These are phyloP conservation scores for Drosophila equinoxialis DNA, from an alignment of 1,140 invertebrate species.

Conservation along the genomic window DNA sequence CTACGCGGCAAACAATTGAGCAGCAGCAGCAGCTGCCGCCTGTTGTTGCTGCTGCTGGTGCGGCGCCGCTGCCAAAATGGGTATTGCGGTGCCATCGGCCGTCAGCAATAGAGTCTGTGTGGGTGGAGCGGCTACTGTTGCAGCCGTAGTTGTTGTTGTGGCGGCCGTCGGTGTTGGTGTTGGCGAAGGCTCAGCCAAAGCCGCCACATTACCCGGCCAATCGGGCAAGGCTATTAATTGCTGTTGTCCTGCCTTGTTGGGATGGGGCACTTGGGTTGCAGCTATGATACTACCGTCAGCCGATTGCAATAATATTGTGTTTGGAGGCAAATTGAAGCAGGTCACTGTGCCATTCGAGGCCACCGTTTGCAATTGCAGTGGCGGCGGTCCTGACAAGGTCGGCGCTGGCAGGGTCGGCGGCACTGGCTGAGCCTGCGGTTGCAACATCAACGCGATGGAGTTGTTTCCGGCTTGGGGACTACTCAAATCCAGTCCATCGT, in stretches of 20 bases:
- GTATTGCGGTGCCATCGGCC: conserved; percentile 73
- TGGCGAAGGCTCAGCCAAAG: conserved; percentile 30
- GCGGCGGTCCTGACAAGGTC: conserved; percentile 30
- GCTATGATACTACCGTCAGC: conserved; percentile 74
- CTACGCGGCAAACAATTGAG: conserved; percentile 77
- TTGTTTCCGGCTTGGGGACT: conserved; percentile 24
- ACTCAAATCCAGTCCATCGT: conserved; percentile 52
- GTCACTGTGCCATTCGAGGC: conserved; percentile 75
- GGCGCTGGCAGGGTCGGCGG: conserved; percentile 34
- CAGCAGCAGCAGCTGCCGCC: conserved; percentile 70
- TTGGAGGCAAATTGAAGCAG: conserved; percentile 75
- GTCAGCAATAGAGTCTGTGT: conserved; percentile 69
- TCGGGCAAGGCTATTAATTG: conserved; percentile 72
- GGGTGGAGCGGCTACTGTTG: conserved; percentile 37
- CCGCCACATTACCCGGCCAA: conserved; percentile 54
- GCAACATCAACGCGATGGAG: conserved; percentile 17
- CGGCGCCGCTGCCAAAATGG: conserved; percentile 54
- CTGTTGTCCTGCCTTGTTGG: conserved; percentile 71
- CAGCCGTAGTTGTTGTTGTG: background rate
- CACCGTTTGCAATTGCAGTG: conserved; percentile 74
- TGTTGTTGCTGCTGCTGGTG: conserved; percentile 62
- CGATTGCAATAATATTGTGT: conserved; percentile 74
- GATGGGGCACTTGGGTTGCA: conserved; percentile 65
- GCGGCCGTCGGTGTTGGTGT: background rate
- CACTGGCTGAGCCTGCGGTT: conserved; percentile 39